Base-by-base conservation (phyloP, 2,888 invertebrate species). In the Drepanosiphum platanoidis region DNA sequence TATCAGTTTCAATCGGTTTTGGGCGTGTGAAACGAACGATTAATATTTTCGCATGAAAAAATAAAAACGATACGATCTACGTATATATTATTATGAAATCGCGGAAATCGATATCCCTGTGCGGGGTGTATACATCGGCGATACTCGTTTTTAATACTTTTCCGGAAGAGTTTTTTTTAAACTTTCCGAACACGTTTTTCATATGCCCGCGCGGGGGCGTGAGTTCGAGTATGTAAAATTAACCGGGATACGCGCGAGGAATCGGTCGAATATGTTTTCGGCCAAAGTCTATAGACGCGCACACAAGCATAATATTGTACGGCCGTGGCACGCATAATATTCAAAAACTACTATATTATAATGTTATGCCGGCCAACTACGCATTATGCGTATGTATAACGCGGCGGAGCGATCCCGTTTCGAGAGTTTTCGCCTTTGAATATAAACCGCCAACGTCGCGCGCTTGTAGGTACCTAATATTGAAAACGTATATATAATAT, bases 171-270 rank as follows among this genome's bases (percentile, higher is more conserved):
- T 58, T 75, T 34, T 58, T 75, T 34, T 75, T 58, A 34, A 58
- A 52, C n/a, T 34, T 75, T 75, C 58, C 22, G n/a, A 22, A 34
- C 75, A 75, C 75, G 75, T 75, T 75, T 75, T n/a, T 15, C 32
- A 32, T 42, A 18, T 46, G 18, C 32, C 2, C n/a, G 74, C 30
- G n/a, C 22, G 52, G 13, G 36, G 22, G 32, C 52, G 32, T 11
- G 34, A 34, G 32, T 34, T 52, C 7, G 75, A n/a, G 75, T n/a
- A 22, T 61, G 64, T 30, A 77, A 72, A 42, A 77, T 68, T 32
- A 61, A 61, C 61, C 61, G 5, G 2, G 7, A 2, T 18, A 5
- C 58, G 18, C 58, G 8, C 58, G 27, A 61, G 61, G 61, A 61
- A 61, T 61, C 61, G 61, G 27, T 27, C 3, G 30, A 64, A 30